Percentiles rank a stretch among this genome's conserved stretches.
Conservation (phyloP, 2,113 vertebrate species). For the Tympanuchus pallidicinctus region DNA sequence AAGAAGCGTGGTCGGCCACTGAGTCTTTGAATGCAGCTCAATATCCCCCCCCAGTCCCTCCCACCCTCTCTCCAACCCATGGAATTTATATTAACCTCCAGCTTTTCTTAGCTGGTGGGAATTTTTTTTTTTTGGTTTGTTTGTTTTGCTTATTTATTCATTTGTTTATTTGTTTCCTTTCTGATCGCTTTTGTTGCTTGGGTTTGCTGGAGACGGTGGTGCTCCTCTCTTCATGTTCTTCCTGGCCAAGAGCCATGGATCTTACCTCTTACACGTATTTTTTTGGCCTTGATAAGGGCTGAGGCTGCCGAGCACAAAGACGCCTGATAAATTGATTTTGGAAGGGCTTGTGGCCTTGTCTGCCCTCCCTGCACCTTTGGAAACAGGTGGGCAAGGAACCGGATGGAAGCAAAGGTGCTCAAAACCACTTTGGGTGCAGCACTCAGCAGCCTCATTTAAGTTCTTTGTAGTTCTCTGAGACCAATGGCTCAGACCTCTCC, state of each 20-base stretch:
- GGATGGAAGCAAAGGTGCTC: neutral
- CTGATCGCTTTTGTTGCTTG: neutral
- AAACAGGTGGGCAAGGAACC: fast-evolving
- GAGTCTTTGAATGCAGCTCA: conserved; percentile 38
- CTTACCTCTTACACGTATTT: neutral
- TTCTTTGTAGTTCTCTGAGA: fast-evolving
- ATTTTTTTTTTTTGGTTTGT: neutral
- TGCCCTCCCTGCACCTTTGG: neutral
- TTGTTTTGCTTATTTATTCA: neutral
- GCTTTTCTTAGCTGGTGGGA: conserved; percentile 25
- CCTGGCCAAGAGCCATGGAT: neutral
- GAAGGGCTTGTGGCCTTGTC: neutral
- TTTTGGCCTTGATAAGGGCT: neutral
- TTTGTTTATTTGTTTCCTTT: neutral
- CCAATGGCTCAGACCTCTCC: neutral
- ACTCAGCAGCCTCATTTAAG: neutral
- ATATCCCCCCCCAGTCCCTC: neutral
- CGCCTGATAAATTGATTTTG: neutral
- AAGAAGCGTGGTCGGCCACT: conserved; percentile 70
- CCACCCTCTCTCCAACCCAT: neutral
- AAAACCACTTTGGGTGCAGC: fast-evolving
- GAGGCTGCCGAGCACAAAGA: conserved; percentile 16
- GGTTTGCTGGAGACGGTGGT: neutral
- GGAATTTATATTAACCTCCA: conserved; percentile 75
- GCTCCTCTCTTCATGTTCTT: fast-evolving